These are phyloP conservation scores for Sparus aurata DNA, from an alignment of 2,797 vertebrate genomes.

Conservation along the genomic window DNA sequence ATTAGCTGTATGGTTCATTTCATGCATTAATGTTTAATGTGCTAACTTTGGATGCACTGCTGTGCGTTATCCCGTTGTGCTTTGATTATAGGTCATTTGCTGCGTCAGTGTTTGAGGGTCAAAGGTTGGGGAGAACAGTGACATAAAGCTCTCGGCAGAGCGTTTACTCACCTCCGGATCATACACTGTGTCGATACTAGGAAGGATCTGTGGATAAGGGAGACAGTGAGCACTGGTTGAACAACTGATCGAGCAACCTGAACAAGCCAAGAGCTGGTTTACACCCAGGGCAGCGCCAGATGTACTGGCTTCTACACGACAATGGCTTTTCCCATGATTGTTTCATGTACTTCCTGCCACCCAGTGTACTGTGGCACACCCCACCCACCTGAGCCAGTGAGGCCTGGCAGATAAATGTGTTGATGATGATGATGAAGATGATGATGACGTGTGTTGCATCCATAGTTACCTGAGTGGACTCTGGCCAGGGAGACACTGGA, in stretches of 20 bases:
- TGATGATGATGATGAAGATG: not conserved
- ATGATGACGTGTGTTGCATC: not conserved
- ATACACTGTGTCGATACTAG: constrained; percentile 72
- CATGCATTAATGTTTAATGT: not conserved
- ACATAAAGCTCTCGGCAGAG: constrained; percentile 3
- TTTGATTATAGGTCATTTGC: constrained; percentile 11
- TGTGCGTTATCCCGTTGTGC: not conserved
- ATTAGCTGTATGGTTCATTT: not conserved
- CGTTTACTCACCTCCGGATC: constrained; percentile 78
- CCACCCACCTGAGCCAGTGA: not conserved
- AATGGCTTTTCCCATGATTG: constrained; percentile 31
- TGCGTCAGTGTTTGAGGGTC: not conserved
- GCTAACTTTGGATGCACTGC: not conserved
- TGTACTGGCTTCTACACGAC: not conserved
- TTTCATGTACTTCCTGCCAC: constrained; percentile 29
- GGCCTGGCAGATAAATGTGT: not conserved
- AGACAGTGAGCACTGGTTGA: constrained; percentile 8
- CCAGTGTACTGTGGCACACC: not conserved
- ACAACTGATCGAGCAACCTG: not conserved
- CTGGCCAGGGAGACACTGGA: constrained; percentile 43
- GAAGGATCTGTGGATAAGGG: constrained; percentile 66
- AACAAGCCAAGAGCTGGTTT: not conserved
- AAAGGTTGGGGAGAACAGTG: constrained; percentile 29
- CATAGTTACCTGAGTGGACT: constrained; percentile 74
- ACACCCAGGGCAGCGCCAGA: not conserved